Evolutionary conservation across 2,113 vertebrate genomes (phyloP).

Genomic region (Tyrannus savana): DNA sequence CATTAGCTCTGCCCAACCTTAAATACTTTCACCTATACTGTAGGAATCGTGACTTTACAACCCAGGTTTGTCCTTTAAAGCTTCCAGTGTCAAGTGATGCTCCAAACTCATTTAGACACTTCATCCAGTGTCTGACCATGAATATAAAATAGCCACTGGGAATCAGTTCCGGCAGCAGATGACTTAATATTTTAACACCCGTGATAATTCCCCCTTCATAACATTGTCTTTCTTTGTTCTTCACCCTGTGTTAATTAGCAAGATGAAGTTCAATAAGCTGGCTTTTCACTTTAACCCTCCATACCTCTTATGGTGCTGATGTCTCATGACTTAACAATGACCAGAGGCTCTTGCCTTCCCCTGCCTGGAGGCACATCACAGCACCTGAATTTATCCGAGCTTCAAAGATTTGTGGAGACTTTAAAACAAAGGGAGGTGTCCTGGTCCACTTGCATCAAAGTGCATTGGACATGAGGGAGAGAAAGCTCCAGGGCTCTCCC

Average conservation of each 20-base stretch:
- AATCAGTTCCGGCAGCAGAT: background rate
- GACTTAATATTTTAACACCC: background rate
- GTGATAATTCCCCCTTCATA: background rate
- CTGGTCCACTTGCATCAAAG: background rate
- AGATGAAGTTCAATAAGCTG: background rate
- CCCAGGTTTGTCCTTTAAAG: background rate
- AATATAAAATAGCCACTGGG: background rate
- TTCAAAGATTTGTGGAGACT: background rate
- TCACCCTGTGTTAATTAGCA: background rate
- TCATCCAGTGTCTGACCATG: background rate
- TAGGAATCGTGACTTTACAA: background rate
- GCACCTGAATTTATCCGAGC: background rate
- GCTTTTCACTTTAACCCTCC: background rate
- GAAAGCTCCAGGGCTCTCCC: background rate
- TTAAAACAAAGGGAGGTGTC: background rate
- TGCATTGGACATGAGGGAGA: accelerated
- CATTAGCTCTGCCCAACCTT: background rate
- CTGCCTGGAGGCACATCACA: background rate
- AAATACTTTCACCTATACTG: background rate
- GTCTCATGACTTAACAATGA: background rate
- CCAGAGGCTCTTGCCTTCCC: background rate
- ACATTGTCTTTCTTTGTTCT: background rate
- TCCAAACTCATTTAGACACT: background rate
- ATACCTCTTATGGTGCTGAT: accelerated
- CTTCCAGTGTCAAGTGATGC: background rate